Base-by-base conservation (phyloP, 2,888 invertebrate genomes). In the Hirtodrosophila confusa region DNA sequence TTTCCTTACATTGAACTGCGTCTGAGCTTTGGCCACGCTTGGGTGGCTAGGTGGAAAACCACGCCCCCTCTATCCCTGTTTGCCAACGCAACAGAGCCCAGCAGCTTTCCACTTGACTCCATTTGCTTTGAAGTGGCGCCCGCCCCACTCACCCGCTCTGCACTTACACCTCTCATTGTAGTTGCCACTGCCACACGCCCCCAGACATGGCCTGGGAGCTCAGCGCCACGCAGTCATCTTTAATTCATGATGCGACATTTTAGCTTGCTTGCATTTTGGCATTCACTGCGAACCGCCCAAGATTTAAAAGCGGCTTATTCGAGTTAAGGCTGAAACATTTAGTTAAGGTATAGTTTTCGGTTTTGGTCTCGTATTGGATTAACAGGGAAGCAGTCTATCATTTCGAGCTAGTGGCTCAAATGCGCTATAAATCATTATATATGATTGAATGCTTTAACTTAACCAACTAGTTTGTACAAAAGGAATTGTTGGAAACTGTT, bases 181-280 rank as follows among this genome's bases (percentile, higher is more conserved):
- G 63, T 65, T 73, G 51, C 10, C 43, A 41, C 9, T 6, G 8
- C 9, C 31, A 31, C 61, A 75, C 78, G 66, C 85, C 82, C 74
- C 44, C 43, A 49, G 54, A 23, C 56, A 48, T 8, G 56, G 55
- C 23, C 29, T 47, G 47, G 47, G 56, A 48, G 53, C 47, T 41
- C 23, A 35, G 43, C 24, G 23, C 48, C 58, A 54, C 68, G 49
- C 43, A 72, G 60, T 86, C 87, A 85, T 85, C 73, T 88, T 87
- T 88, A 88, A 85, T 85, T 88, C 87, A 88, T 85, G 75, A 71
- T 51, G 33, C 58, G 61, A 65, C 58, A 55, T 56, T 69, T 82
- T 53, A 36, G 60, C n/a, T 62, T 11, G 48, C 43, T 35, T 72
- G 74, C 60, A 64, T 23, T 61, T 63, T 39, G 24, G 24, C 54